Evolutionary conservation across 2,888 invertebrate species (phyloP).

Genomic region (Eugnorisma glareosa): DNA sequence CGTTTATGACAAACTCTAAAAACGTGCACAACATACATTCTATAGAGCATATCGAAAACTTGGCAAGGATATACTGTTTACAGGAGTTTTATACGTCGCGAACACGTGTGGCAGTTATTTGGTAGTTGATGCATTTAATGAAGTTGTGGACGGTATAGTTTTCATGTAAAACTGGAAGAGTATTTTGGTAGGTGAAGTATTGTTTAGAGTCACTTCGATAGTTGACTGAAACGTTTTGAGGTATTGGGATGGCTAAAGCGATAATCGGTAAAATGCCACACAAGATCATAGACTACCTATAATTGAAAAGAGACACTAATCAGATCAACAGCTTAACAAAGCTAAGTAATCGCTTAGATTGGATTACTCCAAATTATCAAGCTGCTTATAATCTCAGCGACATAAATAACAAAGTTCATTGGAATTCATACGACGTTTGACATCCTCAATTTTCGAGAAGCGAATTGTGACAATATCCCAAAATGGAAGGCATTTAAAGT

Average conservation of each 20-base stretch:
- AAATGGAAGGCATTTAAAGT: constrained; percentile 64
- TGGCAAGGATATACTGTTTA: constrained; percentile 61
- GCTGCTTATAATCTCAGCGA: constrained; percentile 26
- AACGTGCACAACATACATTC: constrained; percentile 51
- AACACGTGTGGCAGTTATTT: constrained; percentile 42
- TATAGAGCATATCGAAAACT: constrained; percentile 55
- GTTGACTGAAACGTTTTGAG: neutral
- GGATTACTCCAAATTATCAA: constrained; percentile 34
- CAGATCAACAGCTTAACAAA: constrained; percentile 23
- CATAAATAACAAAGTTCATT: constrained; percentile 51
- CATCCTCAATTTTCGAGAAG: constrained; percentile 54
- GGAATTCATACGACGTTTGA: constrained; percentile 61
- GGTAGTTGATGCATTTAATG: constrained; percentile 30
- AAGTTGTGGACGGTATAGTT: constrained; percentile 27
- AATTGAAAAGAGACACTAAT: neutral
- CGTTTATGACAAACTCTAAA: constrained; percentile 63
- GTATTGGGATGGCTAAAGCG: neutral
- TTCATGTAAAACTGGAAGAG: constrained; percentile 22
- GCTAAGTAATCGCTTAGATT: constrained; percentile 11
- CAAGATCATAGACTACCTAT: neutral
- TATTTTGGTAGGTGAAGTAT: constrained; percentile 9
- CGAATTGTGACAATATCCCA: constrained; percentile 61
- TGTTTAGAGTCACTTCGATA: neutral
- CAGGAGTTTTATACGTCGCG: constrained; percentile 45
- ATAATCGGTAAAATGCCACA: neutral